Base-by-base conservation (phyloP, 2,113 vertebrate species). In the Gila orcuttii region DNA sequence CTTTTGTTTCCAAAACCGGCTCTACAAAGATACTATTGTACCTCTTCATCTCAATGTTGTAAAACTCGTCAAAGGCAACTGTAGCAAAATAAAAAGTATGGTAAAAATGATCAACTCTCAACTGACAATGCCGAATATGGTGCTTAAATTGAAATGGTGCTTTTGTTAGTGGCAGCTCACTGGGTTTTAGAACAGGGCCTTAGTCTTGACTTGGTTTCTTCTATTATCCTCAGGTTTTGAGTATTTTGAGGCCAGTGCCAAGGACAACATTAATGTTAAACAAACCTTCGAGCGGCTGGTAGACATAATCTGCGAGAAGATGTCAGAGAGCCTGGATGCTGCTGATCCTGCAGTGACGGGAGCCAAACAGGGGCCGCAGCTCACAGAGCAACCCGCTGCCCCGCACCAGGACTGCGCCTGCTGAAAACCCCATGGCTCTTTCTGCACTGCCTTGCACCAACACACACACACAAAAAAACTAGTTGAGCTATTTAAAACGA, bases 231-330 rank as follows among this genome's bases (percentile, higher is more conserved):
- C 93, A 99, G 98, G 98, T 62, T 99, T 99, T 91, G 96, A 99
- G 91, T 99, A 96, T 91, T 99, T 99, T 42, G 98, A 99, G 95
- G 96, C 96, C 82, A 99, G 98, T 19, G 97, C 98, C 90, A 99
- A 99, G 92, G 98, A 99, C 94, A 99, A 99, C 93, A 98, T 99
- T 94, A 98, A 97, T 0, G 97, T 99, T 87, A 97, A 96, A 93
- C 98, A 99, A 94, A 97, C 97, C 90, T 99, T 99, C 31, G 98
- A 99, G 92, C 95, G 97, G 1, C 96, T 99, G 1, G 98, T 99
- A 39, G 98, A 98, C 94, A 96, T 97, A 89, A 99, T 99, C 93
- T 99, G 98, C 3, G 97, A 98, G 90, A 99, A 99, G 94, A 99
- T 99, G 97, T 98, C 97, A 0, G 97, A 99, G 93, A 97, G 96